A percentile compares a stretch with the other conserved stretches of the same genome.
Evolutionary conservation across 2,888 invertebrate species (phyloP).

Genomic region (Perithous albicinctus): DNA sequence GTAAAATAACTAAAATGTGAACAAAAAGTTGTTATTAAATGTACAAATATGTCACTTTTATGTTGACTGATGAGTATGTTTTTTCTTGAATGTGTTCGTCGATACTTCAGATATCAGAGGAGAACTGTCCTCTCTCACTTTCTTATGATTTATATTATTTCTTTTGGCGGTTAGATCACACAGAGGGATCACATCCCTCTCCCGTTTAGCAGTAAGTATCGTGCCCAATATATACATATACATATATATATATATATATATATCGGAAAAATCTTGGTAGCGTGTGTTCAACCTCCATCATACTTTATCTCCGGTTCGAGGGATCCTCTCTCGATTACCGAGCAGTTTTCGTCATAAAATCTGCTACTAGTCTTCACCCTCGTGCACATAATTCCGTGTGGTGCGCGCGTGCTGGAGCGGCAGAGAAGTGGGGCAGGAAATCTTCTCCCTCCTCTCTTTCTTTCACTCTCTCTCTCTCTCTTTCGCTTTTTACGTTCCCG

Average conservation of each 20-base stretch:
- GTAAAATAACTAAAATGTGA: no score
- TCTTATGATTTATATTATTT: constrained; percentile 43
- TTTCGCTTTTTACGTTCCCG: no score
- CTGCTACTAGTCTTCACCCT: constrained; percentile 69
- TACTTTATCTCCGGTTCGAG: constrained; percentile 59
- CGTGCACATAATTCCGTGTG: constrained; percentile 58
- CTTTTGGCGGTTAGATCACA: constrained; percentile 22
- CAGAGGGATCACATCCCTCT: constrained; percentile 6
- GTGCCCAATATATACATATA: no score
- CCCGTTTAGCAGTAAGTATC: neutral
- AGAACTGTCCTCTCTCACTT: neutral
- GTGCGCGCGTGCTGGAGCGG: constrained; percentile 56
- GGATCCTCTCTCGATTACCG: constrained; percentile 64
- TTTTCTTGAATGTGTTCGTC: no score
- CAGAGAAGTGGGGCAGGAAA: constrained; percentile 44
- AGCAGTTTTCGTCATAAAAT: constrained; percentile 69
- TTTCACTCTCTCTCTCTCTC: constrained; percentile 19
- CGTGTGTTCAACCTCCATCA: constrained; percentile 57
- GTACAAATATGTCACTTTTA: no score
- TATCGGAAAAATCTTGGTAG: constrained; percentile 55
- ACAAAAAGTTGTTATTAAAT: no score
- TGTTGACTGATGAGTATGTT: no score
- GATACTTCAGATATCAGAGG: neutral
- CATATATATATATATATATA: constrained; percentile 19
- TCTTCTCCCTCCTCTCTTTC: constrained; percentile 40